Conservation (phyloP, 2,888 invertebrate species). For the Macrosoma leucophasiata region DNA sequence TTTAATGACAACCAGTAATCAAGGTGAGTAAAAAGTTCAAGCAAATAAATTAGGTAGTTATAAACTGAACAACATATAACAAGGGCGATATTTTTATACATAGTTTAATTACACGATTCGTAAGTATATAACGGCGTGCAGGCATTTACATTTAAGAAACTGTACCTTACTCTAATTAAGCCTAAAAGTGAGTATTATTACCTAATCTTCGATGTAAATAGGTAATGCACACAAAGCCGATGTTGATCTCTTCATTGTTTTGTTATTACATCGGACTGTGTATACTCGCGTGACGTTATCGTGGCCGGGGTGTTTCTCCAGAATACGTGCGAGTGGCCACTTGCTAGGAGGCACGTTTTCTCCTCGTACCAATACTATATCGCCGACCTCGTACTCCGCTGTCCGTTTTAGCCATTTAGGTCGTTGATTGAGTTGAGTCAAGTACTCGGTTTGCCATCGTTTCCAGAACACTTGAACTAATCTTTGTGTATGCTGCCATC, state of each 20-base stretch:
- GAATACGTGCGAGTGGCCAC: conserved; percentile 23
- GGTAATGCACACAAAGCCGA: conserved; percentile 4
- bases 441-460: conserved; percentile 25
- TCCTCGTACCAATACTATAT: conserved; percentile 22
- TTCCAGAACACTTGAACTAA: conserved; percentile 22
- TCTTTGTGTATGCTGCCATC: conserved; percentile 24
- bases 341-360: conserved; percentile 23
- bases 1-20: too few species aligned
- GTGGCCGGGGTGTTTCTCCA: conserved; percentile 15
- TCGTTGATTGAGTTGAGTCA: conserved; percentile 19
- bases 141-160: too few species aligned
- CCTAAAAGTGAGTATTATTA: too few species aligned
- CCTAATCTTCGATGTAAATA: neutral
- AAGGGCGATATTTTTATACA: too few species aligned
- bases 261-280: conserved; percentile 9
- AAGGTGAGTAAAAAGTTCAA: too few species aligned
- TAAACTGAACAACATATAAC: too few species aligned
- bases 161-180: too few species aligned
- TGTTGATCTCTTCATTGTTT: conserved; percentile 6
- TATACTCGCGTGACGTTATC: conserved; percentile 27
- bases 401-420: conserved; percentile 20
- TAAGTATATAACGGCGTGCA: too few species aligned
- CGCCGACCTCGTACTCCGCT: conserved; percentile 15
- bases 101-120: too few species aligned
- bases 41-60: too few species aligned